These are phyloP conservation scores for Ancistrus triradiatus DNA, from an alignment of 2,113 vertebrate genomes.

Conservation along the genomic window DNA sequence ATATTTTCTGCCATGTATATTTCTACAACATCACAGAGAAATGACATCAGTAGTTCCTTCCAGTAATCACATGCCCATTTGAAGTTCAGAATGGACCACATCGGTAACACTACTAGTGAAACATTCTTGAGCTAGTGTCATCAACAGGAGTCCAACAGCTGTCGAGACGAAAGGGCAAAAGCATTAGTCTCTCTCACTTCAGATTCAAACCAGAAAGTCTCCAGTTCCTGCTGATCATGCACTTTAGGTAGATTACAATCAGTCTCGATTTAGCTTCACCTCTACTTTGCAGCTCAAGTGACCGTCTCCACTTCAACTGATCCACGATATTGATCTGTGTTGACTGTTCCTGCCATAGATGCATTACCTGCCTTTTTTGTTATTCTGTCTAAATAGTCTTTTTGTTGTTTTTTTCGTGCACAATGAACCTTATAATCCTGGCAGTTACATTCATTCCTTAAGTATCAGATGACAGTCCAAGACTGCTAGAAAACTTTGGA, in stretches of 20 bases:
- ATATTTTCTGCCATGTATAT: too few relatives aligned
- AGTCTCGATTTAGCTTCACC: neutral
- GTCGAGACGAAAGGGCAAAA: neutral
- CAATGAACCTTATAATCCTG: slow-evolving; percentile 29
- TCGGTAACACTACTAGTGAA: too few relatives aligned
- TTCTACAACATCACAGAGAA: too few relatives aligned
- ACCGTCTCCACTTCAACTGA: slow-evolving; percentile 14
- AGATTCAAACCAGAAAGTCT: neutral
- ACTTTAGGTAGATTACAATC: neutral
- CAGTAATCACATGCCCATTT: too few relatives aligned
- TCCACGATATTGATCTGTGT: slow-evolving; percentile 16
- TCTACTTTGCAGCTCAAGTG: neutral
- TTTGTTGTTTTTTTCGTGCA: slow-evolving; percentile 30
- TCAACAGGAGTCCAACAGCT: neutral
- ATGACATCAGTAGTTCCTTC: too few relatives aligned
- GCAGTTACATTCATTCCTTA: slow-evolving; percentile 34
- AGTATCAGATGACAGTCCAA: slow-evolving; percentile 45
- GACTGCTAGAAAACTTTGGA: slow-evolving; percentile 18
- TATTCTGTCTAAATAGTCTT: slow-evolving; percentile 7
- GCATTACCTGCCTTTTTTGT: slow-evolving; percentile 8
- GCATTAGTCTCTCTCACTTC: neutral
- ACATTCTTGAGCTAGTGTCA: neutral
- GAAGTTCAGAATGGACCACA: neutral
- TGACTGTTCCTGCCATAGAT: slow-evolving; percentile 6
- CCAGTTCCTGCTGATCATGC: neutral